These are phyloP conservation scores for Timema podura DNA, from an alignment of 2,888 invertebrate species.

Conservation along the genomic window DNA sequence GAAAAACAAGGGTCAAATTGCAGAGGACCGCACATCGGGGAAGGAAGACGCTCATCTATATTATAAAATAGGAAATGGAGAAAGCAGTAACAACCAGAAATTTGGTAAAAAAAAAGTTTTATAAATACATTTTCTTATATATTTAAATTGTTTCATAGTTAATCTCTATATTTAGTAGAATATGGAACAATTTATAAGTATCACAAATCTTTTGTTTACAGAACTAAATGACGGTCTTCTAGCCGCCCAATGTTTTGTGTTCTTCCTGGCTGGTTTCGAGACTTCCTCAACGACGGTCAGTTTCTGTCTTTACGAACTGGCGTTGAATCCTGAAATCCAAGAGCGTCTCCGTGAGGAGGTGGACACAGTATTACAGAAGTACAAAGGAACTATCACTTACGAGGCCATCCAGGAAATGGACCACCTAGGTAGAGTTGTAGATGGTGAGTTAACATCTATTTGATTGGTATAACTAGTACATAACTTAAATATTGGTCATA, in stretches of 20 bases:
- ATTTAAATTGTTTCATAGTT: no score
- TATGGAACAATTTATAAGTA: no score
- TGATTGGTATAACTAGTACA: not conserved
- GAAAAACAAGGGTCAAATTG: slow-evolving; percentile 20
- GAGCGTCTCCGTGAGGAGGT: slow-evolving; percentile 30
- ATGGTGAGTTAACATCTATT: slow-evolving; percentile 20
- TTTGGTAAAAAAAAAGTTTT: no score
- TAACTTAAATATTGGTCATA: not conserved
- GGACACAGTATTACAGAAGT: slow-evolving; percentile 29
- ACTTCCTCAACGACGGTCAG: no score
- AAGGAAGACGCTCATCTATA: no score
- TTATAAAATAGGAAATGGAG: not conserved
- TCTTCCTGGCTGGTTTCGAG: slow-evolving; percentile 28
- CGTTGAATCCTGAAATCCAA: no score
- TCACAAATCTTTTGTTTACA: no score
- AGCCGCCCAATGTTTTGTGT: not conserved
- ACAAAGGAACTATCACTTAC: slow-evolving; percentile 22
- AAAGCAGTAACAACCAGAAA: no score
- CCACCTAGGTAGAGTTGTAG: no score
- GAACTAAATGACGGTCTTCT: not conserved
- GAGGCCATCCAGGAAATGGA: no score
- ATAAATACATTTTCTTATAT: no score
- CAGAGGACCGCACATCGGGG: slow-evolving; percentile 33
- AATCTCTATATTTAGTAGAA: no score
- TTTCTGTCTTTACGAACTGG: slow-evolving; percentile 21